phyloP scores from a whole-genome alignment of 2,888 invertebrate species.

The Drosophila prostipennis region DNA sequence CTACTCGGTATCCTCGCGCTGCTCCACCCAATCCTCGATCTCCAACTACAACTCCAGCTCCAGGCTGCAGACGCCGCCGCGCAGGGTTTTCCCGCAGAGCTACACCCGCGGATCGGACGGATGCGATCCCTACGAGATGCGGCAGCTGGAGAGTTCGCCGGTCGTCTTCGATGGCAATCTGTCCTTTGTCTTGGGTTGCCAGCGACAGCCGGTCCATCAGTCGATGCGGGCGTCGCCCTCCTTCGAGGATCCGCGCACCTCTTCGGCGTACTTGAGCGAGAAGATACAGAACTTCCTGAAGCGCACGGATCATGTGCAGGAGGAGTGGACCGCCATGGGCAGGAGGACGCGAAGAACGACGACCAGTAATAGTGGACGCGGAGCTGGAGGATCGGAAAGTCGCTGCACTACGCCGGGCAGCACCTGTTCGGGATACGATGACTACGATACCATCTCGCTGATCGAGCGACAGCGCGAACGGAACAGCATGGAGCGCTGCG shows the following conservation, averaged over 20 bases:
- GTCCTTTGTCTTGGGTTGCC: conserved; percentile 91
- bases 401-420: conserved; percentile 74
- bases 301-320: conserved; percentile 94
- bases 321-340: conserved; percentile 92
- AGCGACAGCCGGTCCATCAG: conserved; percentile 89
- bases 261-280: conserved; percentile 89
- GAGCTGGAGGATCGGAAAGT: conserved; percentile 44
- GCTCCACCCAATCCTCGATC: conserved; percentile 63
- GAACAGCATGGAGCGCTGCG: conserved; percentile 82
- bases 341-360: conserved; percentile 81
- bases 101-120: conserved; percentile 84
- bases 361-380: conserved; percentile 63
- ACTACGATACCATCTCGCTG: conserved; percentile 82
- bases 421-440: conserved; percentile 73
- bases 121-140: conserved; percentile 86
- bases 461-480: conserved; percentile 83
- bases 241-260: conserved; percentile 90
- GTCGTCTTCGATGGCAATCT: conserved; percentile 93
- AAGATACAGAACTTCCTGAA: conserved; percentile 92
- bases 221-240: conserved; percentile 90
- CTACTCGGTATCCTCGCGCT: conserved; percentile 76
- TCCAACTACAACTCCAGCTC: conserved; percentile 59
- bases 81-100: conserved; percentile 89
- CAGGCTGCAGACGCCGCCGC: conserved; percentile 84
- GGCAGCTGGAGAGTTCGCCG: conserved; percentile 89